Evolutionary conservation across 2,888 invertebrate species (phyloP), one percentile per base, ranked within the genome.

Genomic region (Pollenia amentaria): DNA sequence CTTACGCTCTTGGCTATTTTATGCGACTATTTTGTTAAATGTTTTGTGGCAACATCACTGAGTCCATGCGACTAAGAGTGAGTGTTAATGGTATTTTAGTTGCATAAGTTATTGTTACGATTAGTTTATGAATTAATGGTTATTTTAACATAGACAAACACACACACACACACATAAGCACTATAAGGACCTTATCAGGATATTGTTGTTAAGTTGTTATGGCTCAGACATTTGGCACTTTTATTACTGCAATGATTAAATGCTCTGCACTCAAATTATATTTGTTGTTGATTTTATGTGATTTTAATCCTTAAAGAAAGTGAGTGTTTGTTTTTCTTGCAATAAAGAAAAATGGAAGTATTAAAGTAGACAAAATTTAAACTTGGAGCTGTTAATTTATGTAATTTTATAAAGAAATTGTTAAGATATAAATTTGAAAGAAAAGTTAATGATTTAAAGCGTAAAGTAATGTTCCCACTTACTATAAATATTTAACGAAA

Each of bases 71-170:
- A 44, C 12, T 82, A 21, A 51, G 76, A 78, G 53, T 85, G 70
- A 72, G 77, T 77, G 77, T 85, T 82, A 83, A 79, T 78, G 67
- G 75, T 57, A 21, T 78, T 82, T 29, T 46, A 69, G 78, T 64
- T 72, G 72, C 65, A 72, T 67, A 77, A 72, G 65, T 76, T 72
- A 85, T 85, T 82, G 77, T 81, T 82, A 44, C 77, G 85, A 73
- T 79, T 75, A 84, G 65, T 84, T 79, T 84, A 84, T 84, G 78
- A 84, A 73, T 84, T 79, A 79, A 75, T 79, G 78, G 73, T 40
- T 69, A 51, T 78, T 78, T 65, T 38, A 57, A 72, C 72, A 51
- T 40, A 64, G 38, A 48, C 60, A 60, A 12, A 18, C 55, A 69
- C 29, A 40, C 7, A 55, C 38, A 55, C 9, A 81, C 62, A 53